Conservation (phyloP, 2,797 vertebrate species). For the Hafferia zeledoni region DNA sequence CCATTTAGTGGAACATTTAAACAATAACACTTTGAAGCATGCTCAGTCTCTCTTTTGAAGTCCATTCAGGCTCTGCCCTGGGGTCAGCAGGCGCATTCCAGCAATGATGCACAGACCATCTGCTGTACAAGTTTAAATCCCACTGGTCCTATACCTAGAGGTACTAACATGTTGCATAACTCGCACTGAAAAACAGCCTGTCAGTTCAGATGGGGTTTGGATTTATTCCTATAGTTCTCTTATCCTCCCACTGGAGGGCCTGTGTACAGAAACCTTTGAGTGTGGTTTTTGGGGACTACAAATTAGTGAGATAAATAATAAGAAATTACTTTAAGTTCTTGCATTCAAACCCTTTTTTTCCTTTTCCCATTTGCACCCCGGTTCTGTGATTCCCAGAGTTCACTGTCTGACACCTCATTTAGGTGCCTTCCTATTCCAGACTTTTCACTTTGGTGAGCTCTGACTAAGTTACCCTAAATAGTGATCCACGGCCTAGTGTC, state of each 20-base stretch:
- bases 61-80: conserved; percentile 72
- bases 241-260: conserved; percentile 43
- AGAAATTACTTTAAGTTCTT: not conserved
- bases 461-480: not conserved
- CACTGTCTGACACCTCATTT: not conserved
- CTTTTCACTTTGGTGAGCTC: not conserved
- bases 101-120: conserved; percentile 67
- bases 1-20: conserved; percentile 62
- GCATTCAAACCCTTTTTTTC: not conserved
- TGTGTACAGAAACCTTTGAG: conserved; percentile 14
- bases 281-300: not conserved
- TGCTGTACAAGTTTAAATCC: conserved; percentile 68
- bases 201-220: conserved; percentile 8
- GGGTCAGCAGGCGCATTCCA: conserved; percentile 68
- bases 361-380: not conserved
- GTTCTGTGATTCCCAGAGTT: not conserved
- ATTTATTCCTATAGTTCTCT: conserved; percentile 52
- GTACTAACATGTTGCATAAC: conserved; percentile 66
- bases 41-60: conserved; percentile 63
- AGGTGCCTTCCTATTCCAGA: not conserved
- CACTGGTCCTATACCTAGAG: conserved; percentile 65
- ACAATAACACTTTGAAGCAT: conserved; percentile 66
- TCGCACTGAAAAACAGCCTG: conserved; percentile 57
- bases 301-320: conserved; percentile 20
- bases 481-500: not conserved